These are phyloP conservation scores for Rhineura floridana DNA, from an alignment of 2,113 vertebrate species.

Conservation along the genomic window DNA sequence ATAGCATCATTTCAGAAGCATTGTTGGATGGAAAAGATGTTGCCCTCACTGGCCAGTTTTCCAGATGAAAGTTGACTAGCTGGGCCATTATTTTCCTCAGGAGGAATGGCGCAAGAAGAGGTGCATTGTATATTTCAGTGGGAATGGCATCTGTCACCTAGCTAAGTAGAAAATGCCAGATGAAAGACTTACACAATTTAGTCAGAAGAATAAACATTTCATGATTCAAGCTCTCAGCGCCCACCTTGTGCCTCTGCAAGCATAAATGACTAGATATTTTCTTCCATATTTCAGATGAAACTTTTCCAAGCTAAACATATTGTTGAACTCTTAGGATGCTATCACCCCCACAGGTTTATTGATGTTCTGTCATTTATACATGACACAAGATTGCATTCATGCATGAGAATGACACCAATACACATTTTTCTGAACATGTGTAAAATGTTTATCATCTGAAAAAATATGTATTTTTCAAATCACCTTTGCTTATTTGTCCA, in stretches of 20 bases:
- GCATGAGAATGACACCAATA: conserved; percentile 13
- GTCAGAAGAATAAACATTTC: conserved; percentile 37
- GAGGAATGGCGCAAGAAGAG: neutral
- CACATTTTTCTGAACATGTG: conserved; percentile 38
- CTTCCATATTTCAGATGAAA: neutral
- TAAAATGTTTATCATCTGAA: conserved; percentile 37
- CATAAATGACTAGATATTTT: neutral
- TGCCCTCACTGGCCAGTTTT: neutral
- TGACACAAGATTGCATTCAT: conserved; percentile 34
- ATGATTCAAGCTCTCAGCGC: neutral
- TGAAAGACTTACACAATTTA: neutral
- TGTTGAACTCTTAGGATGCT: neutral
- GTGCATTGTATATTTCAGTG: neutral
- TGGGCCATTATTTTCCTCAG: neutral
- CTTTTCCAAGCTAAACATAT: neutral
- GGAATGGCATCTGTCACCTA: neutral
- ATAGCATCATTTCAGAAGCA: neutral
- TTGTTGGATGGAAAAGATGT: neutral
- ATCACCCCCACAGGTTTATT: neutral
- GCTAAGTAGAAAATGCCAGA: neutral
- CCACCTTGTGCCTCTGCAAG: neutral
- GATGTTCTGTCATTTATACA: conserved; percentile 21
- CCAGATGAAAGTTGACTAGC: neutral
- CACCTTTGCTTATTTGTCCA: neutral
- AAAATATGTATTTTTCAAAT: conserved; percentile 29